phyloP scores from a whole-genome alignment of 2,888 invertebrate species.

The Blera fallax region DNA sequence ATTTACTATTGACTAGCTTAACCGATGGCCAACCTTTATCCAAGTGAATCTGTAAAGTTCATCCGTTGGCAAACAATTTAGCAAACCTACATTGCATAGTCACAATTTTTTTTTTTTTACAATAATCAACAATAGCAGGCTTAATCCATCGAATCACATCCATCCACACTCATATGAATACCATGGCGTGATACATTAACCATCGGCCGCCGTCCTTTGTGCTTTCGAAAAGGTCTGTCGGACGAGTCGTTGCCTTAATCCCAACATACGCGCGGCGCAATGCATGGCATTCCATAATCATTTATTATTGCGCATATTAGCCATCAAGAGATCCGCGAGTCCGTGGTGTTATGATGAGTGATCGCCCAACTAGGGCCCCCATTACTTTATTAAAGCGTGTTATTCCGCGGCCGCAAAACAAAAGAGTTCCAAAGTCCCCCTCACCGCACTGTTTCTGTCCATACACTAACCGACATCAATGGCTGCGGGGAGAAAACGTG shows the following conservation, averaged over 20 bases:
- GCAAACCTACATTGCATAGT: conserved; percentile 2
- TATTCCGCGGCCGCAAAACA: conserved; percentile 68
- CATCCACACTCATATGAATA: background rate
- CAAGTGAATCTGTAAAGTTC: conserved; percentile 4
- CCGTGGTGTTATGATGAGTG: conserved; percentile 72
- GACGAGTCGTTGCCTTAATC: background rate
- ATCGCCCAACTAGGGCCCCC: conserved; percentile 72
- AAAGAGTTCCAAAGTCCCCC: conserved; percentile 39
- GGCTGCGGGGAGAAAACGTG: conserved; percentile 31
- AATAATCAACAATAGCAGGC: conserved; percentile 22
- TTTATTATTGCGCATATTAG: conserved; percentile 72
- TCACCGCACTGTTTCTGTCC: no score
- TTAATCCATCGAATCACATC: conserved; percentile 4
- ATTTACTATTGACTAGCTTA: background rate
- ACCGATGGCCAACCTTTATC: background rate
- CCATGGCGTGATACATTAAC: background rate
- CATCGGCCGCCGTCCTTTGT: conserved; percentile 45
- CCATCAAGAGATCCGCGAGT: conserved; percentile 70
- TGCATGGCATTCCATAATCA: conserved; percentile 70
- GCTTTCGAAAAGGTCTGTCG: conserved; percentile 36
- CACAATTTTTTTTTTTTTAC: background rate
- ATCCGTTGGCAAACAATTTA: conserved; percentile 19
- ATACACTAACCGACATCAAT: conserved; percentile 1
- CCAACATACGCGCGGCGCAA: conserved; percentile 8
- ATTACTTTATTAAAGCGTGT: conserved; percentile 73